phyloP scores from a whole-genome alignment of 2,888 invertebrate genomes.

The Lacanobia wlatinum region DNA sequence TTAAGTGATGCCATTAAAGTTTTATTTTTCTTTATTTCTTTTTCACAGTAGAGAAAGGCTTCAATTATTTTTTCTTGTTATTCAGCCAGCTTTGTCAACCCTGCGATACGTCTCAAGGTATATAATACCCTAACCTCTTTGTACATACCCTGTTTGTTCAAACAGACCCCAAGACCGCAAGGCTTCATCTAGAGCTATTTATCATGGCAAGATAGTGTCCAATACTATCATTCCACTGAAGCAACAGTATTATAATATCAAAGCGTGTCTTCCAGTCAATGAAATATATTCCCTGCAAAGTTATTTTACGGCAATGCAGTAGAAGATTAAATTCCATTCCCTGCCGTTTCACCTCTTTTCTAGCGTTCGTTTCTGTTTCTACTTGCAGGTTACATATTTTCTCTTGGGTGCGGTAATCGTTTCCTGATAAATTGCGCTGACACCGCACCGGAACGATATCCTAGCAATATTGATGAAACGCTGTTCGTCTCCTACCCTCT shows the following conservation, averaged over 20 bases:
- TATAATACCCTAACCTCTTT: conserved; percentile 13
- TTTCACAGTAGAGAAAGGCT: background rate
- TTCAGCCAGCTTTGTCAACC: background rate
- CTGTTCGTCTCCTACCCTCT: conserved; percentile 10
- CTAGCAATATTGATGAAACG: conserved; percentile 26
- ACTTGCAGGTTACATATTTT: conserved; percentile 35
- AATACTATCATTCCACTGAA: conserved; percentile 13
- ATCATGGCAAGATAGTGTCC: conserved; percentile 14
- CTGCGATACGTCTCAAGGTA: background rate
- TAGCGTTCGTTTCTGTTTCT: conserved; percentile 15
- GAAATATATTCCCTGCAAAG: conserved; percentile 7
- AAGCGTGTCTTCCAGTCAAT: conserved; percentile 13
- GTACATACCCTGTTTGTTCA: background rate
- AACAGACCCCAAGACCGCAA: background rate
- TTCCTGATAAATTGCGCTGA: conserved; percentile 43
- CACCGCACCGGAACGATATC: conserved; percentile 17
- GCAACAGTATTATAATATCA: conserved; percentile 25
- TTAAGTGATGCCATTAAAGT: conserved; percentile 15
- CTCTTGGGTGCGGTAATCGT: conserved; percentile 27
- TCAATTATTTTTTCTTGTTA: background rate
- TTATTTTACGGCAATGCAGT: conserved; percentile 47
- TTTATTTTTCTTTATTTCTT: conserved; percentile 3
- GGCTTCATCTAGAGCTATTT: conserved; percentile 6
- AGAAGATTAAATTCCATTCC: conserved; percentile 41
- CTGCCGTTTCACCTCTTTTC: conserved; percentile 12